These are phyloP conservation scores for Coendou prehensilis DNA, from an alignment of 2,797 vertebrate species.

Conservation along the genomic window DNA sequence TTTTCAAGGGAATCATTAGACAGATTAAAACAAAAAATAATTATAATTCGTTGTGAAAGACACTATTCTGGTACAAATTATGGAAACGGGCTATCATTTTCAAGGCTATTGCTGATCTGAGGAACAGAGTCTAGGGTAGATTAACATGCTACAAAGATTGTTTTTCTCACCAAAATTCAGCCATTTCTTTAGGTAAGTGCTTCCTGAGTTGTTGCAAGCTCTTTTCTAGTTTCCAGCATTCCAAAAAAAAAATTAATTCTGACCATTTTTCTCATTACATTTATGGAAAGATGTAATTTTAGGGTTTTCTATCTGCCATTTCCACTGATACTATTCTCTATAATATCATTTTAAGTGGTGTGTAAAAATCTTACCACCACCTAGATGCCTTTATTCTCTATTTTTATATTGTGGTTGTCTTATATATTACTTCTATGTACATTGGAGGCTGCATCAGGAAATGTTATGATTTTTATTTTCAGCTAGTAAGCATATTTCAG, in stretches of 20 bases:
- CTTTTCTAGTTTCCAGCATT: neutral
- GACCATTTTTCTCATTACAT: neutral
- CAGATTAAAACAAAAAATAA: neutral
- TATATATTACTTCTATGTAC: neutral
- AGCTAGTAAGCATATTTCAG: neutral
- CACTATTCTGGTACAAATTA: neutral
- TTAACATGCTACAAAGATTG: neutral
- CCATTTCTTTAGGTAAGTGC: neutral
- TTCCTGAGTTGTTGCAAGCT: neutral
- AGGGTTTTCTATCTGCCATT: neutral
- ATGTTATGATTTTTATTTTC: neutral
- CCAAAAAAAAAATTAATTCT: neutral
- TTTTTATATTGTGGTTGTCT: neutral
- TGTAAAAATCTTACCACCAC: neutral
- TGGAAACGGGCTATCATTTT: neutral
- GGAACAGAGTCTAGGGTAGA: neutral
- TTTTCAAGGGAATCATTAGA: neutral
- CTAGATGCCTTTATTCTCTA: neutral
- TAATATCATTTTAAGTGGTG: neutral
- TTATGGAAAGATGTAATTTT: neutral
- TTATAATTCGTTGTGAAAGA: neutral
- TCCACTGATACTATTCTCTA: neutral
- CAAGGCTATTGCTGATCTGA: neutral
- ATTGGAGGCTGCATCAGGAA: neutral
- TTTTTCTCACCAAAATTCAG: neutral